A percentile compares a stretch with the other conserved stretches of the same genome.
These are phyloP conservation scores for Zaprionus bogoriensis DNA, from an alignment of 2,888 invertebrate species.

Conservation along the genomic window DNA sequence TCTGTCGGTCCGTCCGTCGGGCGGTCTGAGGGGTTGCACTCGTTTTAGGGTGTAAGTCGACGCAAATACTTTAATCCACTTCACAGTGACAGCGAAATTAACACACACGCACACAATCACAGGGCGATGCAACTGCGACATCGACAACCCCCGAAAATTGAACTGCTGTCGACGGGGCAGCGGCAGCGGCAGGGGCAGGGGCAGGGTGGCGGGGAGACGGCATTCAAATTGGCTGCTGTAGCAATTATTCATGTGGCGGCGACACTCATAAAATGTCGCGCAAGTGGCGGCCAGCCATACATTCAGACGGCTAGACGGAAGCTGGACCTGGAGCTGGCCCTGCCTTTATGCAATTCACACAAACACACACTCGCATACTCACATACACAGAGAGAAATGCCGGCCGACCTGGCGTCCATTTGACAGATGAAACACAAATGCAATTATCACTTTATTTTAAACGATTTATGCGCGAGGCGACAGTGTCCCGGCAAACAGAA, in stretches of 20 bases:
- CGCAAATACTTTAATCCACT: conserved; percentile 79
- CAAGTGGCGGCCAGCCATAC: conserved; percentile 45
- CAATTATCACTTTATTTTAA: conserved; percentile 80
- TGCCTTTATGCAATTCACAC: conserved; percentile 17
- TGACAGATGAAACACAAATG: conserved; percentile 79
- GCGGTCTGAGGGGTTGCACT: conserved; percentile 54
- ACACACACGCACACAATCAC: conserved; percentile 27
- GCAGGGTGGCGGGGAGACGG: conserved; percentile 22
- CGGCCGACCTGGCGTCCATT: conserved; percentile 60
- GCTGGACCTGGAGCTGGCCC: no score
- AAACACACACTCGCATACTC: conserved; percentile 1
- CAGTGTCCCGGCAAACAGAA: conserved; percentile 40
- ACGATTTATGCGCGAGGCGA: conserved; percentile 73
- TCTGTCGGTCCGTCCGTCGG: no score
- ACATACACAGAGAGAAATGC: conserved; percentile 11
- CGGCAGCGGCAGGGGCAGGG: not conserved
- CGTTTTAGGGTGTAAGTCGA: conserved; percentile 74
- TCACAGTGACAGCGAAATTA: conserved; percentile 75
- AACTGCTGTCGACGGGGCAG: conserved; percentile 4
- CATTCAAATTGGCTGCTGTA: conserved; percentile 79
- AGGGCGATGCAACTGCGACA: conserved; percentile 28
- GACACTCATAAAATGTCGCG: conserved; percentile 76
- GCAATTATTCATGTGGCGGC: conserved; percentile 79
- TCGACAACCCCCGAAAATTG: conserved; percentile 51
- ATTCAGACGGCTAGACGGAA: conserved; percentile 11